Evolutionary conservation across 2,797 vertebrate species (phyloP).

Genomic region (Galago senegalensis): DNA sequence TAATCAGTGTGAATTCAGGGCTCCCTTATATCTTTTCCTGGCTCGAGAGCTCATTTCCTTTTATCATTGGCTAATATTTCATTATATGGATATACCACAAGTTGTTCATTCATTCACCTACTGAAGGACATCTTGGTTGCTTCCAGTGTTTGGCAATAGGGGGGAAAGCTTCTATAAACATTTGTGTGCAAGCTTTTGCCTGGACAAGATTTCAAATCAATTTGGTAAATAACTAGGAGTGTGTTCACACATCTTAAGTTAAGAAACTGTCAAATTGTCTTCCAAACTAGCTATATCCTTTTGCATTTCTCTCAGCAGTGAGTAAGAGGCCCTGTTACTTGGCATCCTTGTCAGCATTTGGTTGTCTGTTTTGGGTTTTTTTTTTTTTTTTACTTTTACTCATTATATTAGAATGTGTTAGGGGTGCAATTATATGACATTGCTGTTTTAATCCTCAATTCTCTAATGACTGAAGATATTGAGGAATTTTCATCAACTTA

Average conservation of each 20-base stretch:
- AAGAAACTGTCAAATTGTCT: not conserved
- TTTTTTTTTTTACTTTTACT: not conserved
- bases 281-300: not conserved
- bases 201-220: not conserved
- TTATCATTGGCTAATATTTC: not conserved
- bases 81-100: not conserved
- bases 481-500: not conserved
- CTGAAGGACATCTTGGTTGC: not conserved
- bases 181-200: not conserved
- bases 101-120: not conserved
- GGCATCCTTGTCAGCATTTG: not conserved
- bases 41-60: not conserved
- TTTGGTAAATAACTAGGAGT: not conserved
- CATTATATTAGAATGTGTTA: not conserved
- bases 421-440: not conserved
- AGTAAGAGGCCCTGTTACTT: not conserved
- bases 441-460: not conserved
- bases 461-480: not conserved
- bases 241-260: not conserved
- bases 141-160: not conserved
- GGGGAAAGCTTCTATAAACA: not conserved
- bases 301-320: not conserved
- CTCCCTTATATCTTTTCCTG: not conserved
- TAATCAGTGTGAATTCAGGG: not conserved
- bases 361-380: not conserved